Evolutionary conservation across 2,888 invertebrate species (phyloP), one percentile per base, ranked within the genome.

Genomic region (Cheilosia vulpina): DNA sequence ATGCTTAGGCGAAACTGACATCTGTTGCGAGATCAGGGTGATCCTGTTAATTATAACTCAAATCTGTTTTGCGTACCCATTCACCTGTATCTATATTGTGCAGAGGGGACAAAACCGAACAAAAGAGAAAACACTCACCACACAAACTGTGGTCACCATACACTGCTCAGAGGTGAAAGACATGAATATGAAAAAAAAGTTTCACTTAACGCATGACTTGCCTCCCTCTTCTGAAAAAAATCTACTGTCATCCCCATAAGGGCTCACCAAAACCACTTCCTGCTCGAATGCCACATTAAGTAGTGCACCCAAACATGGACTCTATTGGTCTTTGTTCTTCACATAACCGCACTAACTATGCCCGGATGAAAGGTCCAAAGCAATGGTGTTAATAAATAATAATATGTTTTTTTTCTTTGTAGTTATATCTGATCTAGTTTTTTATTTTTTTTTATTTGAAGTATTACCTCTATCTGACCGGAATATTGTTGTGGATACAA

Each of bases 151-250:
- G 83, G 79, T 60, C 63, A 65, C 73, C 66, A 38, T 38, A 72
- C 53, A 57, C n/a, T 69, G 62, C 53, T 53, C 38, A 41, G 62
- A 72, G 65, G 73, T 66, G 60, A 77, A 82, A 82, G 69, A 82
- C 65, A 27, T 52, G 13, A 38, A 4, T 52, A 75, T 69, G 53
- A 62, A 41, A 45, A 65, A 38, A 19, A 47, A 83, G 38, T 83
- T 73, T 83, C 79, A 79, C 83, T 83, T 83, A 57, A 83, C 83
- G 79, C 83, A 75, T 83, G 83, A 79, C 73, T 83, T 79, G 52
- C 69, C 45, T 63, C 83, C 73, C 83, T 68, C 17, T 41, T 15
- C 4, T 50, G n/a, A 75, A 27, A 24, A 50, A 47, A 19, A 19
- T 21, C 41, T 65, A 19, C 52, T 76, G 24, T n/a, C 31, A 58